Evolutionary conservation across 2,888 invertebrate genomes (phyloP), one percentile per base, ranked within the genome.

Genomic region (Bombyx huttoni): DNA sequence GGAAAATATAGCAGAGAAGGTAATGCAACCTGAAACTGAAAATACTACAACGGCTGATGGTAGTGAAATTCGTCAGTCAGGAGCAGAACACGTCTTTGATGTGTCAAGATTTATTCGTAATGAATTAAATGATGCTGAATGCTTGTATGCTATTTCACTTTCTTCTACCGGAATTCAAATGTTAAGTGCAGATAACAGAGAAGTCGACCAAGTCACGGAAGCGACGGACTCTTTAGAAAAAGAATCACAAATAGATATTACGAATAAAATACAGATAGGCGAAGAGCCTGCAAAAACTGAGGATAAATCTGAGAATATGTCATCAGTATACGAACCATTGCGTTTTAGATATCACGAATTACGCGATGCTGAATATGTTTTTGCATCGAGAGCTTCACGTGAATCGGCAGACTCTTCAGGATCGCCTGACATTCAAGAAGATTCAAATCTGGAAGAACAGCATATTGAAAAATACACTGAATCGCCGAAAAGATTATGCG

Each of bases 81-180:
- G 47, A 24, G 47, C 7, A 24, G 49, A 53, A 47, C 50, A 47
- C 13, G 54, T 71, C 48, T 65, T 64, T 40, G 77, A 78, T 62
- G 54, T 66, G 6, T 73, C 74, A 45, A 62, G 63, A 47, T 74
- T 63, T 56, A 74, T 51, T 55, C 78, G 79, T 57, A 62, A 73
- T 34, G 78, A 80, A 53, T 48, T 78, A 34, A 59, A 48, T 51
- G 78, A 80, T 56, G 80, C 77, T 55, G 79, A 81, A 63, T 49
- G 35, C n/a, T 54, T 68, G 51, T 62, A 69, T 45, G 78, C 68
- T 1, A 46, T 50, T 40, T 56, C 57, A 46, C 56, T 48, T 48
- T 48, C 34, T 46, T 50, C 56, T 47, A 50, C 12, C 12, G 9
- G 12, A 8, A 40, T 40, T 1, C 40, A 40, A 24, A 24, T 24